Evolutionary conservation across 2,888 invertebrate species (phyloP).

Genomic region (Acrobeloides nanus): DNA sequence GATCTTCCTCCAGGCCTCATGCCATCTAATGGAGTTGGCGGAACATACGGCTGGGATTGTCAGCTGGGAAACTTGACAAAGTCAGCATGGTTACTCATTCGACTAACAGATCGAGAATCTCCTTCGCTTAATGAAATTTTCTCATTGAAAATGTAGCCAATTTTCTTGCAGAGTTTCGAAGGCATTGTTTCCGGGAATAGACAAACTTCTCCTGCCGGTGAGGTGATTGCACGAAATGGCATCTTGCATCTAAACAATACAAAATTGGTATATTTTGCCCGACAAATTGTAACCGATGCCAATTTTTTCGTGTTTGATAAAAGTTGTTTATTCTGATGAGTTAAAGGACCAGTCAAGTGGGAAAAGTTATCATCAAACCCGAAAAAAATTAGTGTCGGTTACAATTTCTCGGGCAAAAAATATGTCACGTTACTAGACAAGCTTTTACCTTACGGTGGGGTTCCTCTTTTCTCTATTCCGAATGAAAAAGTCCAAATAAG

Average conservation of each 20-base stretch:
- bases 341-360: background rate
- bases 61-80: too few relatives aligned
- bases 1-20: too few relatives aligned
- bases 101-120: slow-evolving; percentile 15
- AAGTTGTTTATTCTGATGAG: background rate
- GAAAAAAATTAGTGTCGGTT: too few relatives aligned
- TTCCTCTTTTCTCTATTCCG: slow-evolving; percentile 31
- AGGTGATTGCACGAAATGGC: slow-evolving; percentile 33
- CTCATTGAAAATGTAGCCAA: slow-evolving; percentile 29
- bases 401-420: too few relatives aligned
- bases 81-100: slow-evolving; percentile 12
- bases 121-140: slow-evolving; percentile 26
- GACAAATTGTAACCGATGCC: too few relatives aligned
- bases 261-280: too few relatives aligned
- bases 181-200: slow-evolving; percentile 29
- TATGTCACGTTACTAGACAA: too few relatives aligned
- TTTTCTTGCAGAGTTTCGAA: slow-evolving; percentile 27
- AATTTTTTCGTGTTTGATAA: background rate
- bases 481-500: slow-evolving; percentile 48
- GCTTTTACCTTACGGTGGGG: slow-evolving; percentile 29
- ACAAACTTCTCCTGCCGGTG: slow-evolving; percentile 27
- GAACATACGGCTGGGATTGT: too few relatives aligned
- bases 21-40: too few relatives aligned
- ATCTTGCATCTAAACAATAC: slow-evolving; percentile 29
- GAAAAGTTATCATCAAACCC: too few relatives aligned